These are phyloP conservation scores for Pangasianodon gigas DNA, from an alignment of 2,113 vertebrate genomes.

Conservation along the genomic window DNA sequence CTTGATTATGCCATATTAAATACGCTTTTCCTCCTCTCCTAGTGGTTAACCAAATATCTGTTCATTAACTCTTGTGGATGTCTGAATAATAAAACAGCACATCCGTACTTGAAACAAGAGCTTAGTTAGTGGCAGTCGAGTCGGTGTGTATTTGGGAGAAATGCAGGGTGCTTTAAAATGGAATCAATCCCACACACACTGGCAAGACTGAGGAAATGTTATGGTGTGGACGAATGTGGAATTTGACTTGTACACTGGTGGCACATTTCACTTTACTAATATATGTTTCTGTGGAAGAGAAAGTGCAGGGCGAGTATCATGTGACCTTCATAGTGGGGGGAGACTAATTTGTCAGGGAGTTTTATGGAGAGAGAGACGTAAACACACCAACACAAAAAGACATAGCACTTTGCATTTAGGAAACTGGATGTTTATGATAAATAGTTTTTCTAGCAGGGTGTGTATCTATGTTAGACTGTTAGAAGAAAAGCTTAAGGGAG, in stretches of 20 bases:
- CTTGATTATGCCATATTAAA: background rate
- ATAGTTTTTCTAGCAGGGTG: constrained; percentile 14
- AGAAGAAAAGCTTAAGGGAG: constrained; percentile 47
- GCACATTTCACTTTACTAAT: constrained; percentile 2
- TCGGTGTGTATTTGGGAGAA: constrained; percentile 10
- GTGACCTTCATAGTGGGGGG: background rate
- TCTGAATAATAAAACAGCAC: background rate
- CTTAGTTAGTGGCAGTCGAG: constrained; percentile 2
- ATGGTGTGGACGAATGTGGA: background rate
- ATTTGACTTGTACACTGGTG: background rate
- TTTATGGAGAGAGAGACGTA: background rate
- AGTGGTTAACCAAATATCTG: background rate
- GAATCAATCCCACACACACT: constrained; percentile 6
- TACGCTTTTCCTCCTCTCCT: background rate
- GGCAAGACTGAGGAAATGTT: constrained; percentile 16
- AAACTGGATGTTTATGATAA: constrained; percentile 11
- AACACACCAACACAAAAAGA: background rate
- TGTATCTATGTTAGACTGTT: constrained; percentile 60
- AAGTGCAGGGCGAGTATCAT: background rate
- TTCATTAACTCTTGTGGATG: background rate
- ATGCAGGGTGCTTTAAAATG: background rate
- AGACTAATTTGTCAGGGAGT: background rate
- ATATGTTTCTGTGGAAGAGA: constrained; percentile 1
- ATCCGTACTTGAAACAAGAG: background rate
- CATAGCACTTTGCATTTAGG: background rate